Evolutionary conservation across 2,888 invertebrate species (phyloP), one percentile per base, ranked within the genome.

Genomic region (Philaethria dido): DNA sequence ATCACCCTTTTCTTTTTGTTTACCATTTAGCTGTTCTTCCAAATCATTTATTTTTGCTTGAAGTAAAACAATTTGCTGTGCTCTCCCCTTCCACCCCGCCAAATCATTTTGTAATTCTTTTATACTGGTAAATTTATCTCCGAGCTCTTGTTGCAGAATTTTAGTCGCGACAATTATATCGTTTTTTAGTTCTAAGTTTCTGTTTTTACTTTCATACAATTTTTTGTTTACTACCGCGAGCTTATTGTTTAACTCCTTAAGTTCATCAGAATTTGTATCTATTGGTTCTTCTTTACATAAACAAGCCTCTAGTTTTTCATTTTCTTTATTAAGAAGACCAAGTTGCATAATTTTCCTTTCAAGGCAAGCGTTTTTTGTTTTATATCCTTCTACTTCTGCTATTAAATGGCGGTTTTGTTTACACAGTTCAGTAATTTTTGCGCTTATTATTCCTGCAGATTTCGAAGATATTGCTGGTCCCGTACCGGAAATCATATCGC

Each of bases 81-180:
- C 95, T 71, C 97, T 92, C 0, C 97, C 97, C 72, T 96, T 94
- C 96, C 97, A 97, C 13, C 94, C 94, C 50, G 93, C 90, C 60
- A 93, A 85, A 69, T 93, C 92, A 73, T 93, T 93, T 59, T 93
- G 93, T 39, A 96, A 79, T 62, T 93, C 92, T 74, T 94, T 94
- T 11, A 96, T 89, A 75, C 94, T 94, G 2, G 93, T 94, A 47
- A 95, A 94, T 74, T 93, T 94, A 66, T 96, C 96, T 0, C 97
- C 97, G 16, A 96, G 89, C 86, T 97, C 97, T 80, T 95, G 95
- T 76, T 95, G 94, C 18, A 97, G 80, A 71, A 96, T 94, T 88
- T 96, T 96, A 18, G 96, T 95, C 0, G 96, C 95, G 64, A 95
- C 80, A 72, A 96, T 94, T 44, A 97, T 88, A 73, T 96, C 96